phyloP scores from a whole-genome alignment of 2,113 vertebrate species.

The Nesogale talazaci region DNA sequence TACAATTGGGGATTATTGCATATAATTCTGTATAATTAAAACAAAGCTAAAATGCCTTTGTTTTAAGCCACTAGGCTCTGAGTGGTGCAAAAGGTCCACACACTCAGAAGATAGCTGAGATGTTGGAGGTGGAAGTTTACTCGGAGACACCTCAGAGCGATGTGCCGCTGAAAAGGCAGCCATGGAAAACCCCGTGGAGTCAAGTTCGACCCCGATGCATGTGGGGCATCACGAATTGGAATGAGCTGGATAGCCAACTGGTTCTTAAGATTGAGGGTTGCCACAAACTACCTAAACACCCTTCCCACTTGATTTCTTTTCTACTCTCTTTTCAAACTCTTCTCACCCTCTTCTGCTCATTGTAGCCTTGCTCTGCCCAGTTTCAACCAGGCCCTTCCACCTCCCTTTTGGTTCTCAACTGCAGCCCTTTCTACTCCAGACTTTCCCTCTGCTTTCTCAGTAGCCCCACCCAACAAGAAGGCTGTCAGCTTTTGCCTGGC shows the following conservation, averaged over 20 bases:
- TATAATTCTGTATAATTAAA: background rate
- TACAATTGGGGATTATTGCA: background rate
- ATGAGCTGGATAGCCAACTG: background rate
- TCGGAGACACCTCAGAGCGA: background rate
- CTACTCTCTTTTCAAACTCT: background rate
- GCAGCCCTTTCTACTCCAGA: background rate
- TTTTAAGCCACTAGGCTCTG: background rate
- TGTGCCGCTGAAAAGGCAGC: background rate
- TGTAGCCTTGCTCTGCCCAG: no score
- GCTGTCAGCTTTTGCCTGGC: no score
- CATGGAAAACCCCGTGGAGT: background rate
- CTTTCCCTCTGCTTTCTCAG: fast-evolving
- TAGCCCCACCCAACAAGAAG: no score
- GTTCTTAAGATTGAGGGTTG: background rate
- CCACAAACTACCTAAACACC: background rate
- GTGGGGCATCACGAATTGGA: background rate
- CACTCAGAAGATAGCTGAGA: background rate
- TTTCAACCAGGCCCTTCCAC: background rate
- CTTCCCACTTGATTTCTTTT: background rate
- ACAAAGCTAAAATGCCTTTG: no score
- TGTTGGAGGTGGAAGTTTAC: background rate
- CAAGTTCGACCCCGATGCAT: background rate
- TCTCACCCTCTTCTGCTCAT: background rate
- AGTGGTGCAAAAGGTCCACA: background rate
- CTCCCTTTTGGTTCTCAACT: background rate